Evolutionary conservation across 1,140 invertebrate species (phyloP), one percentile per base, ranked within the genome.

Genomic region (Heliconius eleuchia): DNA sequence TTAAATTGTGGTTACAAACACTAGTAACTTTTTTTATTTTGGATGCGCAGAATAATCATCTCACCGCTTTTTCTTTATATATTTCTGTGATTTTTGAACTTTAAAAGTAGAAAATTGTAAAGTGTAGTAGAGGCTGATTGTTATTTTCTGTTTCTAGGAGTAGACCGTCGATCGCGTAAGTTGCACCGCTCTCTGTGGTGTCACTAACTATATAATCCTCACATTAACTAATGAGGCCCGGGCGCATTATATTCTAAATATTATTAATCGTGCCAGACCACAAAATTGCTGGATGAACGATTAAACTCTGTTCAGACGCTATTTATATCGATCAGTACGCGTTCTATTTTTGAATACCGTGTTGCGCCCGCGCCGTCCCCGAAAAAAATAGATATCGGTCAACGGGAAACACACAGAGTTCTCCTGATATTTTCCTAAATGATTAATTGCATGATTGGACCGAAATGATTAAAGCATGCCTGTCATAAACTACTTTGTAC

Each of bases 161-260:
- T 95, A 95, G 95, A 95, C 93, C 94, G 84, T 95, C 95, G 89
- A 94, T 95, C 92, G 91, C 92, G 95, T 95, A 95, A 95, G 95
- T 95, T 92, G 89, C 92, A 94, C 92, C 92, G 92, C 92, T 94
- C 88, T 90, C 90, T 92, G 88, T 93, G 92, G 92, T 94, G 92
- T 94, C 92, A 93, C 92, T 94, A 94, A 94, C 92, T 88, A 78
- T 92, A 78, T 84, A 91, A 89, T 87, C 83, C 88, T 85, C 85
- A 86, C 83, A 93, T 91, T 94, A 91, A 93, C 90, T 57, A 71
- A 86, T 66, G 77, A 82, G 89, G 88, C 87, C 82, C 90, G 91
- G 87, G 90, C 90, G 91, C 87, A 84, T 75, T 81, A 87, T 39
- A 85, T 79, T 85, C 81, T 82, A 81, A 74, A 83, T 66, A 66